Base-by-base conservation (phyloP, 2,113 vertebrate species). In the Myotis lucifugus region DNA sequence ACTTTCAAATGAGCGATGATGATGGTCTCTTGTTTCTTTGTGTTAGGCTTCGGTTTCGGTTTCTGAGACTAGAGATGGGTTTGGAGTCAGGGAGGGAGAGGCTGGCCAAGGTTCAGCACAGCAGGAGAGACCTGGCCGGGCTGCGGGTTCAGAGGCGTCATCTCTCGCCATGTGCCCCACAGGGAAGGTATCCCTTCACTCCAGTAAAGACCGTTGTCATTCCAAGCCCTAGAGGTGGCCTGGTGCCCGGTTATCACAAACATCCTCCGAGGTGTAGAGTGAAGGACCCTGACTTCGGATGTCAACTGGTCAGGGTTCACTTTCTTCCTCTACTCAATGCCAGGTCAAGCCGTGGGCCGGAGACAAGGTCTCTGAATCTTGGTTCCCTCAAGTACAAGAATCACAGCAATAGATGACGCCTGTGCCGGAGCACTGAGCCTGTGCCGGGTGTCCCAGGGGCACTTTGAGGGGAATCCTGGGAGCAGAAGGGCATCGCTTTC, bases 401-500 rank as follows among this genome's bases (percentile, higher is more conserved):
- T 56, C n/a, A 17, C 13, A 73, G 0, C 21, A 34, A 32, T 2
- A 87, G 32, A 10, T 2, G 12, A 0, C 11, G 7, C 2, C 32
- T 21, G 17, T 18, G 29, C 19, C 3, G 6, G 42, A 52, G 1
- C 17, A 0, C 0, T 0, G 1, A 12, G 0, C 18, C 3, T 9
- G 13, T 0, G 8, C 8, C 7, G 0, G 13, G 12, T 6, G 12
- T 76, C 14, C 5, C 21, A 4, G 66, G 27, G 61, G 48, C n/a
- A 29, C 5, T 1, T 23, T 8, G 15, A 13, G 25, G 17, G 48
- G 13, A n/a, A 6, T 48, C 27, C 46, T 6, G 72, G 32, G 50
- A 70, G 17, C 56, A 19, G 1, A 10, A 67, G 25, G 11, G 7
- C 21, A 15, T 25, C 3, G 0, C 3, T 85, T 66, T 32, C 34